Percentiles rank a stretch among this genome's conserved stretches.
Conservation (phyloP, 2,888 invertebrate species). For the Argyra leucocephala region DNA sequence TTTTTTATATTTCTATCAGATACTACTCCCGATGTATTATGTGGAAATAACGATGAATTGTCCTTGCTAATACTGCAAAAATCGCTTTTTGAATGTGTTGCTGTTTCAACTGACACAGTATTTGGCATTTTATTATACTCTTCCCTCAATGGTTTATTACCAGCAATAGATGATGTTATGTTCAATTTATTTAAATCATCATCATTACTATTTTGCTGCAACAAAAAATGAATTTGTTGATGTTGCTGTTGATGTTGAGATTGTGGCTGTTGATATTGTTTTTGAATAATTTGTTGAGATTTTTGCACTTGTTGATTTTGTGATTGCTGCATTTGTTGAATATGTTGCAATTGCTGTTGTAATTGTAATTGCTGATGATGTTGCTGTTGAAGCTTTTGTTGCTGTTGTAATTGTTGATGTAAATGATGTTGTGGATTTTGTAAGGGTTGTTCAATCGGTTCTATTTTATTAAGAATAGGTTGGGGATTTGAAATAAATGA, state of each 20-base stretch:
- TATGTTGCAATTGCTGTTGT: slow-evolving; percentile 15
- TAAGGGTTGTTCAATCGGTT: slow-evolving; percentile 18
- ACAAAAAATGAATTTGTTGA: slow-evolving; percentile 1
- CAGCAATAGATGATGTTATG: not conserved
- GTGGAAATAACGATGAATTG: not conserved
- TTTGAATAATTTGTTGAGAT: slow-evolving; percentile 20
- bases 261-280: slow-evolving; percentile 10
- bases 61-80: not conserved
- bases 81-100: not conserved
- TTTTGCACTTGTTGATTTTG: slow-evolving; percentile 16
- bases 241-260: slow-evolving; percentile 13
- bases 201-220: slow-evolving; percentile 24
- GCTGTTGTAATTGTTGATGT: slow-evolving; percentile 17
- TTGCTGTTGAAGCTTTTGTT: slow-evolving; percentile 15
- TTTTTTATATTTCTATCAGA: slow-evolving; percentile 2
- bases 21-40: slow-evolving; percentile 9
- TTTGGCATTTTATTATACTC: slow-evolving; percentile 11
- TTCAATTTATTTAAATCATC: not conserved
- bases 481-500: slow-evolving; percentile 50
- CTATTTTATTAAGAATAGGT: not conserved
- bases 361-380: slow-evolving; percentile 20
- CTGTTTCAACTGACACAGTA: not conserved
- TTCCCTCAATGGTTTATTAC: slow-evolving; percentile 7
- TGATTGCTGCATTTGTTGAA: slow-evolving; percentile 14
- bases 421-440: slow-evolving; percentile 24